These are phyloP conservation scores for Lagenorhynchus albirostris DNA, from an alignment of 2,113 vertebrate genomes.

Conservation along the genomic window DNA sequence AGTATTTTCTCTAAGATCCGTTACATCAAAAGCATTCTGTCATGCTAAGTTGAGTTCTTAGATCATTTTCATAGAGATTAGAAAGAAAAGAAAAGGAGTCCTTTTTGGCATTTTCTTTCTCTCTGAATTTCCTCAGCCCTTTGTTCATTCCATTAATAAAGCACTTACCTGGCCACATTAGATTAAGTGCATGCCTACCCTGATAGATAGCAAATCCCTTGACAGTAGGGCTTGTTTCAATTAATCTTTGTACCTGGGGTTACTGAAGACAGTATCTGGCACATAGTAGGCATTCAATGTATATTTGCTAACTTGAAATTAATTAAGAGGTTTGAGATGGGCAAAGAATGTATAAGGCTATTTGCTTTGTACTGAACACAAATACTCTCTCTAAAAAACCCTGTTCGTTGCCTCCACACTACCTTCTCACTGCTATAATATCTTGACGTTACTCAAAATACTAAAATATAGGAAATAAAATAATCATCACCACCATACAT, in stretches of 20 bases:
- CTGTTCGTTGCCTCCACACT: background rate
- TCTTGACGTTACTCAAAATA: background rate
- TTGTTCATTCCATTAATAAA: background rate
- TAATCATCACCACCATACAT: background rate
- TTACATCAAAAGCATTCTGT: background rate
- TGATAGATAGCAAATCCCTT: background rate
- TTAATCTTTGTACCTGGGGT: background rate
- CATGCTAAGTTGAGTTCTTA: background rate
- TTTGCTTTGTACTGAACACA: background rate
- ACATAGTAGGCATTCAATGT: background rate
- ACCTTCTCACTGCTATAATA: background rate
- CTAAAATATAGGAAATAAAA: background rate
- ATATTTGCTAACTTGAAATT: background rate
- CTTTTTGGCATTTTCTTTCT: background rate
- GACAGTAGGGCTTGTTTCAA: background rate
- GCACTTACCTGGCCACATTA: background rate
- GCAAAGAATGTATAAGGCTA: background rate
- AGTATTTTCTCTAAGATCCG: background rate
- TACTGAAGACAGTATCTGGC: background rate
- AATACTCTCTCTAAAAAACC: background rate
- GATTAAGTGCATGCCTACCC: background rate
- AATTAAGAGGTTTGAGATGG: background rate
- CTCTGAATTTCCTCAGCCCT: background rate
- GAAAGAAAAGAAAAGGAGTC: background rate
- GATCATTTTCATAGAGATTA: background rate